Evolutionary conservation across 2,113 vertebrate species (phyloP).

Genomic region (Varanus komodoensis): DNA sequence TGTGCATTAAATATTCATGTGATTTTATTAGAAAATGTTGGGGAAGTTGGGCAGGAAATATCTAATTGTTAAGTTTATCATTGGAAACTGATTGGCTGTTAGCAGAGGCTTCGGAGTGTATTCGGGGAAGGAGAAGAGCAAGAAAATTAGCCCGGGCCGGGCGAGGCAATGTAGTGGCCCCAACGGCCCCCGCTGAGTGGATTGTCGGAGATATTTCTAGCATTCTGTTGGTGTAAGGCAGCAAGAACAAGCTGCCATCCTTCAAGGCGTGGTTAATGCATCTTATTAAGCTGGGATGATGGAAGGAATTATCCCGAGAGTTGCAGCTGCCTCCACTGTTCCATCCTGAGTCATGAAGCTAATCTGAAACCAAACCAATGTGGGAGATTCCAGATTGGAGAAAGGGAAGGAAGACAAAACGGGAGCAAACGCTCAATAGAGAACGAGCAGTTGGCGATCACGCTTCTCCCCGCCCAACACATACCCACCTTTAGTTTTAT

Average conservation of each 20-base stretch:
- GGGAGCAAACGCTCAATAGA: too few species aligned
- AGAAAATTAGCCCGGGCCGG: conserved; percentile 9
- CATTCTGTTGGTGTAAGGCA: too few species aligned
- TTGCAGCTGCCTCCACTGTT: too few species aligned
- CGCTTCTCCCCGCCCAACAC: too few species aligned
- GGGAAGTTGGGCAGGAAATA: conserved; percentile 59
- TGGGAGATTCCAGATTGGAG: background rate
- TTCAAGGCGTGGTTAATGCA: conserved; percentile 24
- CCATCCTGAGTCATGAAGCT: background rate
- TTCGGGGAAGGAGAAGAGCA: conserved; percentile 17
- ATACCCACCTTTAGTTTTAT: background rate
- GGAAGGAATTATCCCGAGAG: background rate
- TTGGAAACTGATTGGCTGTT: conserved; percentile 28
- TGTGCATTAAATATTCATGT: conserved; percentile 81
- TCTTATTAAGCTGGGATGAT: background rate
- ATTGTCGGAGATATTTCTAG: background rate
- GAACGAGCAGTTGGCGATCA: background rate
- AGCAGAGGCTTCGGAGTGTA: conserved; percentile 39
- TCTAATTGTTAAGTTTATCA: conserved; percentile 67
- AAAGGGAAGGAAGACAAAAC: background rate
- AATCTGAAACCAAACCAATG: background rate
- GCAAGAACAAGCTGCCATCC: background rate
- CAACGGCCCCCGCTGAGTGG: background rate
- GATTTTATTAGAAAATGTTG: conserved; percentile 79
- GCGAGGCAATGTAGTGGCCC: background rate